A percentile compares a stretch with the other conserved stretches of the same genome.
phyloP scores from a whole-genome alignment of 2,888 invertebrate genomes.

The Acholoe squamosa region DNA sequence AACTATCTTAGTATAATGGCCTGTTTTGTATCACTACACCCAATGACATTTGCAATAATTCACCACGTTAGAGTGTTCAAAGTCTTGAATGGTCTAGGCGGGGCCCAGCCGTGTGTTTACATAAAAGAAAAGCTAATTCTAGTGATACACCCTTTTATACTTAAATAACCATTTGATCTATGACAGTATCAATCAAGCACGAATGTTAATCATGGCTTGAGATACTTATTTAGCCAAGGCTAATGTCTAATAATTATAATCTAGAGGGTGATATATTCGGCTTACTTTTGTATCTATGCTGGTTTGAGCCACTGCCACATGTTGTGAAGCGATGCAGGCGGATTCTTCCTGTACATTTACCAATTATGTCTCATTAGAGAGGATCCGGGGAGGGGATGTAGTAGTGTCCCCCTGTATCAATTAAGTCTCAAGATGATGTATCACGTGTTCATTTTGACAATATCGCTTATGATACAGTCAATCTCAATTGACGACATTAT shows the following conservation, averaged over 20 bases:
- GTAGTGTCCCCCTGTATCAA: too few relatives aligned
- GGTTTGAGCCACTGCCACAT: neutral
- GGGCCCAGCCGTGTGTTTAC: too few relatives aligned
- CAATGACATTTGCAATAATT: too few relatives aligned
- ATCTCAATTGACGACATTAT: too few relatives aligned
- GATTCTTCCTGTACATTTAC: neutral
- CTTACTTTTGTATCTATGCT: neutral
- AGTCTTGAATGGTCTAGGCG: too few relatives aligned
- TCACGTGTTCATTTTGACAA: neutral
- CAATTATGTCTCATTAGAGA: too few relatives aligned
- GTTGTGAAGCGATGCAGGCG: neutral
- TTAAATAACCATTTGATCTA: neutral
- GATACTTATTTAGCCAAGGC: neutral
- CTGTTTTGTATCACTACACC: too few relatives aligned
- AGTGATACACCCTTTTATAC: neutral
- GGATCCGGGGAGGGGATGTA: too few relatives aligned
- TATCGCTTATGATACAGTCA: too few relatives aligned
- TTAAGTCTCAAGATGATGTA: neutral
- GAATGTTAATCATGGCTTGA: neutral
- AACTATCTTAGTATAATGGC: too few relatives aligned
- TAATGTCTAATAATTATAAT: neutral
- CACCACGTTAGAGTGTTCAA: too few relatives aligned
- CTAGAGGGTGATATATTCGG: neutral
- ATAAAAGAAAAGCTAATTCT: too few relatives aligned
- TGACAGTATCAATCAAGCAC: neutral